Percentiles rank a stretch among this genome's conserved stretches.
Conservation (phyloP, 64 coral and sea anemone genomes). For the Actinia tenebrosa region DNA sequence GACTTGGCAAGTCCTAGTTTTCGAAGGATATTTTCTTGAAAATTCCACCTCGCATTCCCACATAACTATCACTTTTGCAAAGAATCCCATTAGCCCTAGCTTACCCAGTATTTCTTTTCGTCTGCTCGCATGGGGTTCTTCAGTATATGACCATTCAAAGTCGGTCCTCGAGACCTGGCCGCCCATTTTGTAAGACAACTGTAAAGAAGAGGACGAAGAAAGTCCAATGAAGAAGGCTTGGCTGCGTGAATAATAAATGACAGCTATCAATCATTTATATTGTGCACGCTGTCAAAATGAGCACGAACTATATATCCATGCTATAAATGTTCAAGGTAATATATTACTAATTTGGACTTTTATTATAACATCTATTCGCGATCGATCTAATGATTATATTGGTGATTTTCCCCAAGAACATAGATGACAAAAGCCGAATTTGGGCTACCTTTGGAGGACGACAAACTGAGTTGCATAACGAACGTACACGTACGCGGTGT, state of each 20-base stretch:
- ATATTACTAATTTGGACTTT: too few species aligned
- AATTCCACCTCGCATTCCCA: not conserved
- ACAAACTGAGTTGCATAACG: too few species aligned
- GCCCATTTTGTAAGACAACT: conserved; percentile 53
- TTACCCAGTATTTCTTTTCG: conserved; percentile 96
- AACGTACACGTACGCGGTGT: not conserved
- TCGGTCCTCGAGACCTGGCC: conserved; percentile 78
- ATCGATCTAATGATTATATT: too few species aligned
- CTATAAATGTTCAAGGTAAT: too few species aligned
- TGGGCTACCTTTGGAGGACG: too few species aligned
- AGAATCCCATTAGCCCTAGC: not conserved
- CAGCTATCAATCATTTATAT: conserved; percentile 1
- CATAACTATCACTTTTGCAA: not conserved
- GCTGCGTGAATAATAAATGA: not conserved
- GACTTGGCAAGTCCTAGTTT: not conserved
- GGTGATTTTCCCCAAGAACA: too few species aligned
- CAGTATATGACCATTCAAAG: conserved; percentile 98
- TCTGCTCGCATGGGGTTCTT: conserved; percentile 93
- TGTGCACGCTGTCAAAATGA: too few species aligned
- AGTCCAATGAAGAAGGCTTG: not conserved
- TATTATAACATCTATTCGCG: too few species aligned
- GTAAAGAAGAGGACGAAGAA: not conserved
- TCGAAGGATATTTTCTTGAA: not conserved
- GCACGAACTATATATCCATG: too few species aligned
- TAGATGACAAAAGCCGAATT: too few species aligned